Evolutionary conservation across 1,140 invertebrate genomes (phyloP).

Genomic region (Ditylenchus dipsaci): DNA sequence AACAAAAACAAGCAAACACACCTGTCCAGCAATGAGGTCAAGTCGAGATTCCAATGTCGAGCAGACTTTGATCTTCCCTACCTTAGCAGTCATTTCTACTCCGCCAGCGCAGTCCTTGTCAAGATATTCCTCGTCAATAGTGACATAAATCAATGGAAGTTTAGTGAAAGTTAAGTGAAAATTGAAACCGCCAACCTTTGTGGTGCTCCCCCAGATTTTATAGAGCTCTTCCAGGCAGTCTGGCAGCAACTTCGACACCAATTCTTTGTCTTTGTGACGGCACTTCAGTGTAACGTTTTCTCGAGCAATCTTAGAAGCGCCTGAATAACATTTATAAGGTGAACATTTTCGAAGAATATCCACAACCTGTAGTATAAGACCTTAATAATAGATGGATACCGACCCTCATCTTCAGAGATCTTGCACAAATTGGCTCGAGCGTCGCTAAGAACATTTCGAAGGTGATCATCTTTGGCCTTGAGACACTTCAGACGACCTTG

Average conservation of each 20-base stretch:
- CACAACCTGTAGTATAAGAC: conserved; percentile 77
- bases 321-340: conserved; percentile 40
- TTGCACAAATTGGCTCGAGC: conserved; percentile 76
- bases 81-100: conserved; percentile 76
- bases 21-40: conserved; percentile 84
- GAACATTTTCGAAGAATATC: conserved; percentile 10
- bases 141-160: conserved; percentile 19
- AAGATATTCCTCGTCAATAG: conserved; percentile 62
- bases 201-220: conserved; percentile 66
- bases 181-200: conserved; percentile 60
- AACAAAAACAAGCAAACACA: conserved; percentile 35
- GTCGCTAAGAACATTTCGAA: conserved; percentile 76
- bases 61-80: conserved; percentile 79
- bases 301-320: conserved; percentile 76
- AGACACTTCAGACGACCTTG: conserved; percentile 90
- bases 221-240: conserved; percentile 69
- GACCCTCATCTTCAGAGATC: conserved; percentile 68
- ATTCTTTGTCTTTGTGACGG: conserved; percentile 71
- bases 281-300: conserved; percentile 73
- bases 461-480: conserved; percentile 65
- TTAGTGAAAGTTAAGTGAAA: background rate
- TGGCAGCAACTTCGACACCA: conserved; percentile 64
- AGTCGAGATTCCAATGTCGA: conserved; percentile 90
- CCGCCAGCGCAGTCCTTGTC: conserved; percentile 79
- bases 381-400: conserved; percentile 76